Conservation (phyloP, 2,113 vertebrate genomes). For the Triplophysa tibetana region DNA sequence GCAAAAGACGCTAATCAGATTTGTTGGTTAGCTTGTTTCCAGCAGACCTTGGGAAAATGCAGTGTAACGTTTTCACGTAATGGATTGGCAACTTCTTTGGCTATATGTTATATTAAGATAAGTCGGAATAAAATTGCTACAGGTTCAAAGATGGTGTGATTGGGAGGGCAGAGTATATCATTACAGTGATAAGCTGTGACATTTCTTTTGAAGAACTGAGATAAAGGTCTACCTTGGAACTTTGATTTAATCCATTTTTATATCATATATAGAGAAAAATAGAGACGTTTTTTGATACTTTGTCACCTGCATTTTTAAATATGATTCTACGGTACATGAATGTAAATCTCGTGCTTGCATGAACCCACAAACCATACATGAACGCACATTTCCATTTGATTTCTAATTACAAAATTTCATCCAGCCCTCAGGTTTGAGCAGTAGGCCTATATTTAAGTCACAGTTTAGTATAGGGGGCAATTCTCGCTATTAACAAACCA, state of each 20-base stretch:
- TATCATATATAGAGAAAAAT: no score
- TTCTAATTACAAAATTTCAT: no score
- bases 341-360: no score
- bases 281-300: background rate
- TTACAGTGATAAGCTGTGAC: slow-evolving; percentile 30
- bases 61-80: background rate
- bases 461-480: no score
- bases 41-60: slow-evolving; percentile 19
- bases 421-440: no score
- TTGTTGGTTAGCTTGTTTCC: slow-evolving; percentile 43
- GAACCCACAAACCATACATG: no score
- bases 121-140: slow-evolving; percentile 27
- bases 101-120: slow-evolving; percentile 28
- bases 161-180: slow-evolving; percentile 34
- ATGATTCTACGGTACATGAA: no score
- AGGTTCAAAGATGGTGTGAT: slow-evolving; percentile 41
- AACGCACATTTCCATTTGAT: no score
- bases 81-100: slow-evolving; percentile 17
- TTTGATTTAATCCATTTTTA: background rate
- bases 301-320: background rate
- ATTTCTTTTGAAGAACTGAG: slow-evolving; percentile 6
- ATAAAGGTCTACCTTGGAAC: background rate
- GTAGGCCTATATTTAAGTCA: no score
- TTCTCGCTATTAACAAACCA: no score
- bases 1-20: slow-evolving; percentile 42